A percentile compares a stretch with the other conserved stretches of the same genome.
Conservation (phyloP, 1,140 invertebrate species). For the Mactra quadrangularis region DNA sequence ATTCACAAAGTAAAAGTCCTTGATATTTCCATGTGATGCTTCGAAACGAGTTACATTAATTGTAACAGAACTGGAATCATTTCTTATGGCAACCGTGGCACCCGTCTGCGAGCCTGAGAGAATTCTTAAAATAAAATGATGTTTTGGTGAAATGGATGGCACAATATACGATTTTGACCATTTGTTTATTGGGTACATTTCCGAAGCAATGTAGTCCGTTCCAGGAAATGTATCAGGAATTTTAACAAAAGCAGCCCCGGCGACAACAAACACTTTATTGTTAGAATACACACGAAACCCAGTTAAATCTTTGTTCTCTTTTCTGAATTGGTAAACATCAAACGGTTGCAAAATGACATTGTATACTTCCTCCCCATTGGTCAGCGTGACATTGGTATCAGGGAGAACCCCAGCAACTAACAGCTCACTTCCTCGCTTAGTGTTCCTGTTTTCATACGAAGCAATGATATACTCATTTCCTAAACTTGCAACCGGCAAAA, state of each 20-base stretch:
- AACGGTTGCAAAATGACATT: neutral
- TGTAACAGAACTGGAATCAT: neutral
- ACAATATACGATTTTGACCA: conserved; percentile 3
- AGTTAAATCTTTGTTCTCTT: neutral
- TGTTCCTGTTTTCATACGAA: too few relatives aligned
- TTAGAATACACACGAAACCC: neutral
- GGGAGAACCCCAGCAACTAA: neutral
- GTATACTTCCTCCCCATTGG: neutral
- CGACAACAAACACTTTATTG: neutral
- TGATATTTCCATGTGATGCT: neutral
- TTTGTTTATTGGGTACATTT: neutral
- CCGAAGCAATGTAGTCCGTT: neutral
- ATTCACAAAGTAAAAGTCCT: neutral
- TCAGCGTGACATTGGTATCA: neutral
- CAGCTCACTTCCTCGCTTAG: neutral
- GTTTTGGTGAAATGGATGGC: neutral
- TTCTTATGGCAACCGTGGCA: neutral
- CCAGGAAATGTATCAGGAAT: neutral
- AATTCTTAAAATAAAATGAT: neutral
- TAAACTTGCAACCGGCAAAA: neutral
- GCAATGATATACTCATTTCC: neutral
- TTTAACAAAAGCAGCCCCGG: neutral
- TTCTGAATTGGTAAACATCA: neutral
- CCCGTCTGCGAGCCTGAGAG: neutral
- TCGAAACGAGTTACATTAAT: neutral